A percentile compares a stretch with the other conserved stretches of the same genome.
Conservation (phyloP, 2,888 invertebrate genomes). For the Acanthosoma haemorrhoidale region DNA sequence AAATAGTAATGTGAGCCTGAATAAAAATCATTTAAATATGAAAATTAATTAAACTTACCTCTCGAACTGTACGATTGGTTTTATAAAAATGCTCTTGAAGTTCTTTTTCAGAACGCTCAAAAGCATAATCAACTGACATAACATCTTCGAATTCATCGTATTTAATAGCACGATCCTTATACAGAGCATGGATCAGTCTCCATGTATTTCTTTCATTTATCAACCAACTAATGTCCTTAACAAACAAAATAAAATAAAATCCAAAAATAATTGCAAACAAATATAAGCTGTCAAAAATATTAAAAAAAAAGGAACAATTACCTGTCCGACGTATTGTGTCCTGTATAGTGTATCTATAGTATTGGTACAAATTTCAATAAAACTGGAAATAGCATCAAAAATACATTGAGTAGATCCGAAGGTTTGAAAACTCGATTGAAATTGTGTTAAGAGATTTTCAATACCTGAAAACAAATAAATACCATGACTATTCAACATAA, state of each 20-base stretch:
- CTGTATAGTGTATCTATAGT: constrained; percentile 54
- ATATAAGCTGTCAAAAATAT: background rate
- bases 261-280: background rate
- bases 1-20: no score
- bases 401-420: constrained; percentile 48
- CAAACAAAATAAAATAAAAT: background rate
- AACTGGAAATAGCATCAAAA: constrained; percentile 58
- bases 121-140: constrained; percentile 37
- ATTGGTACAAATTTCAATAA: constrained; percentile 59
- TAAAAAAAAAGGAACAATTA: constrained; percentile 39
- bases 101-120: constrained; percentile 51
- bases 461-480: constrained; percentile 39
- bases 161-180: constrained; percentile 60
- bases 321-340: constrained; percentile 52
- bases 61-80: constrained; percentile 51
- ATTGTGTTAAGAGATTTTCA: constrained; percentile 40
- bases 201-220: constrained; percentile 84
- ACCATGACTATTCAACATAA: no score
- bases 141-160: constrained; percentile 37
- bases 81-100: constrained; percentile 56
- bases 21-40: no score
- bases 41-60: no score
- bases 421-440: constrained; percentile 41
- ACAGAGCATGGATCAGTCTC: constrained; percentile 75
- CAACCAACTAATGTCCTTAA: constrained; percentile 48